phyloP scores from a whole-genome alignment of 2,113 vertebrate species.

The Muntiacus muntjak region DNA sequence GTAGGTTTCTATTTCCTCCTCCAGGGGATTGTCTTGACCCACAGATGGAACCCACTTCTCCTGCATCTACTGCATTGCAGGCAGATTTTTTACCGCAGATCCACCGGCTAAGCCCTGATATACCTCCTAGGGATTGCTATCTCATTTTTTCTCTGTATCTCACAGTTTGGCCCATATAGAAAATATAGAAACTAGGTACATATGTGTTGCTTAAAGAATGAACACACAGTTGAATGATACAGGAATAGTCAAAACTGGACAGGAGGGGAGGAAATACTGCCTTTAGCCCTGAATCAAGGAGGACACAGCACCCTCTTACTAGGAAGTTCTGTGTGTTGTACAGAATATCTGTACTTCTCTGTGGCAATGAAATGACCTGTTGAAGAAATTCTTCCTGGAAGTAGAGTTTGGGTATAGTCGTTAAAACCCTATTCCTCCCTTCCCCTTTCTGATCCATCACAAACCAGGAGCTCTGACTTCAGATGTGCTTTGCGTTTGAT shows the following conservation, averaged over 20 bases:
- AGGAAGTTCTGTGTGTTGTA: background rate
- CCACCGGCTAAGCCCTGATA: rapidly evolving
- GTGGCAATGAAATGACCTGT: background rate
- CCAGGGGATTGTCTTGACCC: background rate
- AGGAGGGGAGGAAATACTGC: background rate
- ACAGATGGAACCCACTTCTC: background rate
- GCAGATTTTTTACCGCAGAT: background rate
- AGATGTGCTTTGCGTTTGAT: background rate
- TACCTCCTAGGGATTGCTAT: background rate
- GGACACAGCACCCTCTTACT: background rate
- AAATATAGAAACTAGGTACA: background rate
- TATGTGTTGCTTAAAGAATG: background rate
- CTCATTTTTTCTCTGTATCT: background rate
- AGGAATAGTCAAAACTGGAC: background rate
- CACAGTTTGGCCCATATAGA: background rate
- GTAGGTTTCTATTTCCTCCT: background rate
- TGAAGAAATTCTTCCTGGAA: background rate
- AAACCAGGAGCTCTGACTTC: background rate
- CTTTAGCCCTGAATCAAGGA: background rate
- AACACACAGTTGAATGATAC: background rate
- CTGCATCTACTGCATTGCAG: background rate
- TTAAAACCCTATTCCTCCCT: background rate
- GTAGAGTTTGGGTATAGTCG: background rate
- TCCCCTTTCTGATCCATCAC: background rate
- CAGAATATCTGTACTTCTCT: background rate